Evolutionary conservation across 2,888 invertebrate genomes (phyloP).

Genomic region (Mycalesis mineus): DNA sequence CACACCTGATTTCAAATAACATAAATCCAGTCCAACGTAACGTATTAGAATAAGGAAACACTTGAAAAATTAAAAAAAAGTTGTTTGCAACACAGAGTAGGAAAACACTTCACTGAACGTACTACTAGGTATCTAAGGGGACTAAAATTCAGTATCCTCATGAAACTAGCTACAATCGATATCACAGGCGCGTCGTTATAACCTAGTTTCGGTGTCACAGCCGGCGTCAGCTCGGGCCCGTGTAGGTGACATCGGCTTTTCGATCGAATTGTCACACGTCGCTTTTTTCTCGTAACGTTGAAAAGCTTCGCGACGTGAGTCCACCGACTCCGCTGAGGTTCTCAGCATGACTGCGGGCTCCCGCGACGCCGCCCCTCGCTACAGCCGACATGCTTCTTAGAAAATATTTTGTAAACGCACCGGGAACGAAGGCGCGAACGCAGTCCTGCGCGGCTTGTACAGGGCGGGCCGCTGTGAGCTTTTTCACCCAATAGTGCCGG

Average conservation of each 20-base stretch:
- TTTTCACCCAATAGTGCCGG: constrained; percentile 65
- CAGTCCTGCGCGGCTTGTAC: constrained; percentile 56
- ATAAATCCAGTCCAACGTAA: constrained; percentile 19
- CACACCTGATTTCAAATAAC: constrained; percentile 20
- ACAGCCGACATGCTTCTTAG: constrained; percentile 72
- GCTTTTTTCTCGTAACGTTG: constrained; percentile 64
- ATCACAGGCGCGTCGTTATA: constrained; percentile 74
- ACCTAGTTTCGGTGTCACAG: constrained; percentile 47
- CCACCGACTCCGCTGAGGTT: constrained; percentile 71
- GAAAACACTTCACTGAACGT: constrained; percentile 65
- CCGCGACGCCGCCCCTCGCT: constrained; percentile 74
- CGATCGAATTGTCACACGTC: constrained; percentile 58
- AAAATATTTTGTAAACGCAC: constrained; percentile 57
- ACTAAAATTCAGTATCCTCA: constrained; percentile 62
- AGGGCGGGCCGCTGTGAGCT: constrained; percentile 66
- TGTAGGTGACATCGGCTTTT: constrained; percentile 54
- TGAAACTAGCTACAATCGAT: constrained; percentile 50
- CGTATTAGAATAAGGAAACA: constrained; percentile 11
- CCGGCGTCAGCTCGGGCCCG: constrained; percentile 36
- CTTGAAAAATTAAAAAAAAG: constrained; percentile 36
- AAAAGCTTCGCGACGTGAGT: constrained; percentile 71
- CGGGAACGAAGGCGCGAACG: constrained; percentile 60
- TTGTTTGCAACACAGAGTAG: constrained; percentile 45
- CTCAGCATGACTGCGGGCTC: constrained; percentile 78
- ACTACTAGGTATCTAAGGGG: constrained; percentile 37